A percentile compares a stretch with the other conserved stretches of the same genome.
These are phyloP conservation scores for Pammene aurita DNA, from an alignment of 2,888 invertebrate genomes.

Conservation along the genomic window DNA sequence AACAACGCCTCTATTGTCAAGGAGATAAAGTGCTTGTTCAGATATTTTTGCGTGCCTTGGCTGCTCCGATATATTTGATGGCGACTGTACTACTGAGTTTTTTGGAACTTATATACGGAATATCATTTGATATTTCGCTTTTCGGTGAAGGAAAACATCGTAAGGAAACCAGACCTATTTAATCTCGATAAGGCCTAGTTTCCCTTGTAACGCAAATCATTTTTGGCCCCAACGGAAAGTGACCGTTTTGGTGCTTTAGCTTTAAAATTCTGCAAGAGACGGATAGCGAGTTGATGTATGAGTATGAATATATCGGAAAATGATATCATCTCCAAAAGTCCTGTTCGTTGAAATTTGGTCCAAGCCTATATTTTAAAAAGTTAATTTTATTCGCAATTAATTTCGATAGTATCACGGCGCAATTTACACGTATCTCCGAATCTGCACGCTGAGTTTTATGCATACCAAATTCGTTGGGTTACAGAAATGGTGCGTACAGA, in stretches of 20 bases:
- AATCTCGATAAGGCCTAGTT: no score
- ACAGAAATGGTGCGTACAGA: background rate
- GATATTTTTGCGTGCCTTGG: no score
- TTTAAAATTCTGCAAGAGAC: background rate
- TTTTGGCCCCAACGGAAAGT: background rate
- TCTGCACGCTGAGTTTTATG: conserved; percentile 54
- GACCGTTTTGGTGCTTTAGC: background rate
- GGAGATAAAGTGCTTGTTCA: no score
- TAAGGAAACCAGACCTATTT: no score
- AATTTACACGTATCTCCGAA: conserved; percentile 41
- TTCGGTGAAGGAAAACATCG: no score
- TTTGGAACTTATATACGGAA: no score
- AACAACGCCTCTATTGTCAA: no score
- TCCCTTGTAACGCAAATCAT: no score
- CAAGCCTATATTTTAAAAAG: conserved; percentile 35
- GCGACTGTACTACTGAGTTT: no score
- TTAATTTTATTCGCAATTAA: conserved; percentile 40
- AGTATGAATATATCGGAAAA: conserved; percentile 1
- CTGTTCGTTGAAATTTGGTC: conserved; percentile 17
- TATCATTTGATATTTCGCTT: no score
- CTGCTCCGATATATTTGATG: no score
- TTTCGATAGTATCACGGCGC: conserved; percentile 35
- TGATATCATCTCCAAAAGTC: conserved; percentile 23
- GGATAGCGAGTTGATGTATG: background rate
- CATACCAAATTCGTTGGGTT: conserved; percentile 62